Percentiles rank a stretch among this genome's conserved stretches.
phyloP scores from a whole-genome alignment of 2,888 invertebrate genomes.

The Synergus laeviventris region DNA sequence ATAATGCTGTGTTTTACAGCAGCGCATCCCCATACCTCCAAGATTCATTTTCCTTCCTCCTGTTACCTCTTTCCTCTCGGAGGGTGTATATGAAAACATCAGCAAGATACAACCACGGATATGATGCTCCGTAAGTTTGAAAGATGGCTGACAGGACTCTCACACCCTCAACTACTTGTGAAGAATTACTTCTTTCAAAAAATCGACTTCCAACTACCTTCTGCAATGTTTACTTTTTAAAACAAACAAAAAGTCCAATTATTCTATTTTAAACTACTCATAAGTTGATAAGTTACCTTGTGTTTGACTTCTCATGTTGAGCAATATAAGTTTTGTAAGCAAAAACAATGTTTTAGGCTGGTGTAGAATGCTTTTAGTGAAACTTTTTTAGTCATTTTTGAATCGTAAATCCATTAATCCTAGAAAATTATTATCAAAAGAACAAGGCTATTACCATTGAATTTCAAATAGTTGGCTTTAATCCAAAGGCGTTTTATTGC shows the following conservation, averaged over 20 bases:
- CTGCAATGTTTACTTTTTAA: neutral
- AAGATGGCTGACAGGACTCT: slow-evolving; percentile 61
- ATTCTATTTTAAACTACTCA: neutral
- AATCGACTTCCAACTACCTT: neutral
- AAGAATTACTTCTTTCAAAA: slow-evolving; percentile 28
- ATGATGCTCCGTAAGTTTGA: slow-evolving; percentile 65
- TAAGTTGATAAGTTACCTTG: neutral
- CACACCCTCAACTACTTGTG: slow-evolving; percentile 50
- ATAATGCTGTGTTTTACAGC: slow-evolving; percentile 72
- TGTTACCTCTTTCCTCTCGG: slow-evolving; percentile 50
- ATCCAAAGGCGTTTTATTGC: slow-evolving; percentile 28
- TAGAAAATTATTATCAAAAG: neutral
- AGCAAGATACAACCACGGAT: slow-evolving; percentile 41
- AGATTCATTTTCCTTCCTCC: slow-evolving; percentile 40
- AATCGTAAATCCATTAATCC: neutral
- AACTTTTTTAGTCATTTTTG: neutral
- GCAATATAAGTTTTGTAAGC: neutral
- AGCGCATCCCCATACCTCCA: slow-evolving; percentile 45
- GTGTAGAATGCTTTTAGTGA: neutral
- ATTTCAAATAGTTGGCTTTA: slow-evolving; percentile 25
- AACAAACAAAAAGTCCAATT: neutral
- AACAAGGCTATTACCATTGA: slow-evolving; percentile 15
- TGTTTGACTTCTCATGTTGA: neutral
- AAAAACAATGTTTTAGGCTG: neutral
- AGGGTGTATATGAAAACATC: slow-evolving; percentile 66